phyloP scores from a whole-genome alignment of 2,888 invertebrate species.

The Stictocephala bisonia region DNA sequence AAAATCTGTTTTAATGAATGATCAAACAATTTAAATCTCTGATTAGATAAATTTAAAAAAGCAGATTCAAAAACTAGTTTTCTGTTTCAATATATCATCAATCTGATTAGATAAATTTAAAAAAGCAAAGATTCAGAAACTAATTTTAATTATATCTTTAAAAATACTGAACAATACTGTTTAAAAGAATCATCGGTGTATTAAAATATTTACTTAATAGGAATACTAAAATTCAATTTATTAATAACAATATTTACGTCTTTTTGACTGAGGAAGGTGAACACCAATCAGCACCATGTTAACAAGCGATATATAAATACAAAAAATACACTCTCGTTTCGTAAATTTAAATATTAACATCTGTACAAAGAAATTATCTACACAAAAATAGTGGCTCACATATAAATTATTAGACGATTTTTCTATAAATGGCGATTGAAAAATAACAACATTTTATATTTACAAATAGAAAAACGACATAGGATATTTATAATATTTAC shows the following conservation, averaged over 20 bases:
- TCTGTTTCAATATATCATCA: too few species aligned
- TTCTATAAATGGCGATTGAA: slow-evolving; percentile 34
- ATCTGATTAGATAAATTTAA: too few species aligned
- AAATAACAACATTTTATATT: slow-evolving; percentile 42
- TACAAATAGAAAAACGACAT: slow-evolving; percentile 37
- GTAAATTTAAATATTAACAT: slow-evolving; percentile 28
- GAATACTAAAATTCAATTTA: too few species aligned
- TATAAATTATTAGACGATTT: slow-evolving; percentile 45
- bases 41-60: too few species aligned
- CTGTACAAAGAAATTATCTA: slow-evolving; percentile 32
- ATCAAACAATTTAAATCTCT: too few species aligned
- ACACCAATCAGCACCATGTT: slow-evolving; percentile 37
- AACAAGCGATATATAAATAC: slow-evolving; percentile 30
- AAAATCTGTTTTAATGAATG: too few species aligned
- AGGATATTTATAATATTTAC: slow-evolving; percentile 43
- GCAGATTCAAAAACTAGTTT: too few species aligned
- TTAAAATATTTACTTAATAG: too few species aligned
- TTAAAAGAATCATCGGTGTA: too few species aligned
- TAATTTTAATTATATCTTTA: background rate
- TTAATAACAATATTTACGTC: too few species aligned
- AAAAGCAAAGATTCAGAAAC: background rate
- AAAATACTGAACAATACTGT: too few species aligned
- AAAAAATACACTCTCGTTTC: slow-evolving; percentile 32
- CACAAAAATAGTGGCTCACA: slow-evolving; percentile 45
- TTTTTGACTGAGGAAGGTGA: background rate